Evolutionary conservation across 2,113 vertebrate species (phyloP).

Genomic region (Hipposideros armiger): DNA sequence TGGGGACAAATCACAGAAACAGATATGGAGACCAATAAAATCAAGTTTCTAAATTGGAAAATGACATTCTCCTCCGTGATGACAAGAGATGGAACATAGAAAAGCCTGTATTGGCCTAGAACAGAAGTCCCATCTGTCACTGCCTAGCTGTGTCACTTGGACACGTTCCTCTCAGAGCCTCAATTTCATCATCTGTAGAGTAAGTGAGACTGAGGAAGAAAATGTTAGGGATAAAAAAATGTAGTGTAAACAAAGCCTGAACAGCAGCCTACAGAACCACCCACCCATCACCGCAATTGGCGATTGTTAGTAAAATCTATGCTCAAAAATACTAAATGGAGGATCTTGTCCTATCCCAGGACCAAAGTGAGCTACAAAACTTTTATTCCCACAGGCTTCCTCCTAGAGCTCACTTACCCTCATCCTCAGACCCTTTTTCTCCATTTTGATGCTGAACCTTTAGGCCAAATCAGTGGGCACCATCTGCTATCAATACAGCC

Average conservation of each 20-base stretch:
- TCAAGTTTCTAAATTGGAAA: neutral
- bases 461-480: constrained; percentile 60
- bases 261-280: neutral
- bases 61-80: neutral
- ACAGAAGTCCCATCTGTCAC: neutral
- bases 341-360: neutral
- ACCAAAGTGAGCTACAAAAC: neutral
- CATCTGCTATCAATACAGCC: constrained; percentile 85
- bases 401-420: neutral
- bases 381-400: neutral
- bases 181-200: neutral
- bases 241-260: neutral
- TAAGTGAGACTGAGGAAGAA: neutral
- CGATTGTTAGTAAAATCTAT: neutral
- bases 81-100: neutral
- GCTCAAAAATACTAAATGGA: neutral
- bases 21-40: constrained; percentile 28
- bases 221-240: neutral
- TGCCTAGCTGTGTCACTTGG: neutral
- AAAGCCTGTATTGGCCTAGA: neutral
- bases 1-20: neutral
- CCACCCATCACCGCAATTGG: too few relatives aligned
- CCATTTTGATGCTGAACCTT: neutral
- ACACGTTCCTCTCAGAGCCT: neutral
- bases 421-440: neutral